Conservation (phyloP, 2,797 vertebrate genomes). For the Fundulus diaphanus region DNA sequence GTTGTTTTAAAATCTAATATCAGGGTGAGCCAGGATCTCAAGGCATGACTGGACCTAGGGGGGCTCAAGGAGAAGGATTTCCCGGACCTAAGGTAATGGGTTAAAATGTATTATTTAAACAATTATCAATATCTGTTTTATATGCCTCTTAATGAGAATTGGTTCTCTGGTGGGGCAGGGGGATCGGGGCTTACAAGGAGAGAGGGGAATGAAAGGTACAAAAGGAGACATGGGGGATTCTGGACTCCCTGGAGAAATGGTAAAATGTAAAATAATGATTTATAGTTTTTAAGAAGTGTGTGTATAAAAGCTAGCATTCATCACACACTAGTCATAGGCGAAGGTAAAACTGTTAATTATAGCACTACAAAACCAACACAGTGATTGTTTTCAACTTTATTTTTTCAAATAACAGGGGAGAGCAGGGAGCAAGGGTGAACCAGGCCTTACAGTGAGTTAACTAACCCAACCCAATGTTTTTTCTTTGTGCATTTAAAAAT, state of each 20-base stretch:
- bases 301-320: background rate
- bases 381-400: slow-evolving; percentile 20
- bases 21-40: slow-evolving; percentile 90
- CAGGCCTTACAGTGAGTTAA: slow-evolving; percentile 88
- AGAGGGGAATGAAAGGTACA: slow-evolving; percentile 86
- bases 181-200: slow-evolving; percentile 86
- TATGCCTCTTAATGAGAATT: slow-evolving; percentile 10
- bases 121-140: slow-evolving; percentile 13
- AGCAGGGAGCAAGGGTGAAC: slow-evolving; percentile 86
- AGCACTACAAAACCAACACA: background rate
- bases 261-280: slow-evolving; percentile 45
- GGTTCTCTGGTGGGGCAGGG: slow-evolving; percentile 74
- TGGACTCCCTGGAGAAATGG: slow-evolving; percentile 84
- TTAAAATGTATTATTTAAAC: slow-evolving; percentile 1
- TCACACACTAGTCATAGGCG: background rate
- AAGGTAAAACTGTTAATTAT: background rate
- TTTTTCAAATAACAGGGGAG: slow-evolving; percentile 76
- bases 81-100: slow-evolving; percentile 86
- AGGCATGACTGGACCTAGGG: slow-evolving; percentile 90
- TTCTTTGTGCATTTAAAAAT: slow-evolving; percentile 10
- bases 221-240: slow-evolving; percentile 87
- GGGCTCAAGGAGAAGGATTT: slow-evolving; percentile 87
- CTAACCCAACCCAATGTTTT: slow-evolving; percentile 2
- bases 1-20: slow-evolving; percentile 40
- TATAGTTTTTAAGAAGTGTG: background rate